Evolutionary conservation across 2,113 vertebrate genomes (phyloP), one percentile per base, ranked within the genome.

Genomic region (Macquaria australasica): DNA sequence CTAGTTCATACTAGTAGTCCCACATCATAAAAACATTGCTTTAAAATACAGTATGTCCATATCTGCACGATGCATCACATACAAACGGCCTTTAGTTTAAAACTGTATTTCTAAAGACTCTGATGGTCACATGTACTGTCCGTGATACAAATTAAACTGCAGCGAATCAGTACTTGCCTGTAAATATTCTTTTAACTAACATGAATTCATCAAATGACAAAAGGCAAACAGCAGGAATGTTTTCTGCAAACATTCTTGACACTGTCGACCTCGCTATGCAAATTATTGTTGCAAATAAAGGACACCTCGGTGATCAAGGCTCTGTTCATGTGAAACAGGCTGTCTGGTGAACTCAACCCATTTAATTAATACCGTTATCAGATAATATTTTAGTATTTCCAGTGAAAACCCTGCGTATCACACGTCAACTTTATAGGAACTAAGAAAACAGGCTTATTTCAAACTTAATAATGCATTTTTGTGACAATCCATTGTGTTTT

Each of bases 401-500:
- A 16, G 21, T 50, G 34, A 50, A 62, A 62, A 20, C 43, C 2
- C 20, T 53, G 2, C 18, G 64, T 16, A 73, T 67, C 31, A 31
- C 45, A 43, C 34, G 63, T 59, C 12, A 43, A 12, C 43, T 53
- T 74, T 68, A 59, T 41, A 79, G 7, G 34, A 83, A 60, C 43
- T 68, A 62, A 45, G 78, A 45, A 70, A 72, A 64, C 25, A 21
- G 43, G 11, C 63, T 79, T 75, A 25, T 75, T 56, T 75, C 37
- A 79, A 67, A 67, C 43, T 41, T 67, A 71, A 82, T 68, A 31
- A 55, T 4, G 58, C 60, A 82, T 68, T 78, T 83, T 53, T 62
- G 11, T 63, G 9, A 56, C 63, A 64, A 55, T 62, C 21, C 48
- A 7, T 59, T 63, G 43, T 86, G 77, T 81, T 87, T 84, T 89